A percentile compares a stretch with the other conserved stretches of the same genome.
phyloP scores from a whole-genome alignment of 2,113 vertebrate species.

The Sylvicapra grimmia region DNA sequence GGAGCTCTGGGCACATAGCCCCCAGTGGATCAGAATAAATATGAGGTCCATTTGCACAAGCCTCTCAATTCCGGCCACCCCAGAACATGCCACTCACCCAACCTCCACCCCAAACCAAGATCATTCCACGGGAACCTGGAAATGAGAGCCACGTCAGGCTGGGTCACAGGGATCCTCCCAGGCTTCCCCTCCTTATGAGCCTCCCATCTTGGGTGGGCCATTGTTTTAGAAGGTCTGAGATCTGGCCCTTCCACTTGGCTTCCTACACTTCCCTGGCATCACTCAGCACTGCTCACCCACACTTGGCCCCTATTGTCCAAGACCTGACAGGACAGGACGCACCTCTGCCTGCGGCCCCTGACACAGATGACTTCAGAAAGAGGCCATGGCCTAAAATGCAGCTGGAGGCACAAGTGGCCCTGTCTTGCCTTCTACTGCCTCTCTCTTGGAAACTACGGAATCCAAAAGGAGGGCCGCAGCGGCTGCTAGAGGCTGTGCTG shows the following conservation, averaged over 20 bases:
- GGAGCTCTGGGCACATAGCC: neutral
- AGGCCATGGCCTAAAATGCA: neutral
- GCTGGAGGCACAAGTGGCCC: neutral
- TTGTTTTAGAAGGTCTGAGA: neutral
- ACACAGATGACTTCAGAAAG: neutral
- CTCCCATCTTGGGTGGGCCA: neutral
- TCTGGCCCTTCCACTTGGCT: neutral
- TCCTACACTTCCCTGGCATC: neutral
- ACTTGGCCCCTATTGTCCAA: neutral
- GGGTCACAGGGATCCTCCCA: neutral
- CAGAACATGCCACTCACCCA: neutral
- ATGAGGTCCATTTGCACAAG: accelerated
- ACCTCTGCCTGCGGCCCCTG: neutral
- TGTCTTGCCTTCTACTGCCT: neutral
- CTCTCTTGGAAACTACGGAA: neutral
- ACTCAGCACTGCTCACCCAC: neutral
- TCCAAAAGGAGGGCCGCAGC: accelerated
- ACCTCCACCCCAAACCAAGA: neutral
- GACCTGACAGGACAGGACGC: accelerated
- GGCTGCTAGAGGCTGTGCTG: neutral
- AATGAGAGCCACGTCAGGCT: neutral
- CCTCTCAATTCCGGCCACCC: neutral
- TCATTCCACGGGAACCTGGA: neutral
- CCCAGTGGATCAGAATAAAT: neutral
- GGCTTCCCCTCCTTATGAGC: accelerated